phyloP scores from a whole-genome alignment of 2,113 vertebrate genomes.

The Crypturellus undulatus region DNA sequence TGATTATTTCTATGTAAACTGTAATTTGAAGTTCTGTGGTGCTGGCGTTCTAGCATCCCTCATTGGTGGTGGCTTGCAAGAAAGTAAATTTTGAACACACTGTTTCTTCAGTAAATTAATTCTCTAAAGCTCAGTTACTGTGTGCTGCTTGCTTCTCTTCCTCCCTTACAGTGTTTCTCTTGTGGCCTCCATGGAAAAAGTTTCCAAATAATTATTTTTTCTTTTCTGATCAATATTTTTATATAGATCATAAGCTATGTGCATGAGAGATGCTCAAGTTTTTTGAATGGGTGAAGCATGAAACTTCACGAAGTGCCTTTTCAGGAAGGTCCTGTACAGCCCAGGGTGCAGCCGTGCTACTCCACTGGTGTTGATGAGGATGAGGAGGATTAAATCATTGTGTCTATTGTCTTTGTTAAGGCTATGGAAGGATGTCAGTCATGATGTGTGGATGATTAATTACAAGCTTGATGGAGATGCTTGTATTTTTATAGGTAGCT shows the following conservation, averaged over 20 bases:
- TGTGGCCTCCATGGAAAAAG: neutral
- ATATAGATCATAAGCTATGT: neutral
- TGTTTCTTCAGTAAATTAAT: neutral
- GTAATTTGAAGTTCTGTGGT: neutral
- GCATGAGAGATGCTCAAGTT: neutral
- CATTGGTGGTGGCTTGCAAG: neutral
- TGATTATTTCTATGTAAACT: neutral
- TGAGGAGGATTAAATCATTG: neutral
- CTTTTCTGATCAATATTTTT: neutral
- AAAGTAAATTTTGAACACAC: neutral
- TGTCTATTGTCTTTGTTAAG: neutral
- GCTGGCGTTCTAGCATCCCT: neutral
- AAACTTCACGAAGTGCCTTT: neutral
- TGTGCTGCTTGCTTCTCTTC: neutral
- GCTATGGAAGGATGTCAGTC: neutral
- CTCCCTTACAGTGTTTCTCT: neutral
- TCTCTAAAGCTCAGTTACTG: neutral
- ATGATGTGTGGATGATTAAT: neutral
- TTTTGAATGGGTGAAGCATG: accelerated
- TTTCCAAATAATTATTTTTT: neutral
- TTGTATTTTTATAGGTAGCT: neutral
- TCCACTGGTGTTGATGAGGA: neutral
- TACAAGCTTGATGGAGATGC: neutral
- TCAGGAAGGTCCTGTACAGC: neutral
- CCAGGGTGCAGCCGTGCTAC: neutral